These are phyloP conservation scores for Morus bassanus DNA, from an alignment of 2,797 vertebrate genomes.

Conservation along the genomic window DNA sequence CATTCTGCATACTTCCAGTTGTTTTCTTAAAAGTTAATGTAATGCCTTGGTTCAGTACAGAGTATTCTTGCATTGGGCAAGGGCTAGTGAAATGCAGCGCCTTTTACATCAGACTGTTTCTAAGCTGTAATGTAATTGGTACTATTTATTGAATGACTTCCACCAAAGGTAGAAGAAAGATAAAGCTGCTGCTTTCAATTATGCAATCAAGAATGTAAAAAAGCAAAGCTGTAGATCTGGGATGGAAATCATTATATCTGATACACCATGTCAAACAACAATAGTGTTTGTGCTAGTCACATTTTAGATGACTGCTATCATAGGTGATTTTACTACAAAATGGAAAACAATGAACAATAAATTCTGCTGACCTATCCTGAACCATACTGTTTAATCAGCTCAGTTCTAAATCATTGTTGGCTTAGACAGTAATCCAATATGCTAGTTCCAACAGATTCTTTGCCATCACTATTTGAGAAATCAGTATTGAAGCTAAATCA, in stretches of 20 bases:
- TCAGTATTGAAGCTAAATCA: background rate
- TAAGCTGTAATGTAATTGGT: background rate
- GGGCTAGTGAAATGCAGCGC: background rate
- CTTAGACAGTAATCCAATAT: background rate
- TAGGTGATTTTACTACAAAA: slow-evolving; percentile 20
- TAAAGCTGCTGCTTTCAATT: slow-evolving; percentile 63
- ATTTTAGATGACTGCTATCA: background rate
- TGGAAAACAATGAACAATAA: background rate
- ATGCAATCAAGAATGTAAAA: slow-evolving; percentile 29
- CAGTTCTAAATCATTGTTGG: background rate
- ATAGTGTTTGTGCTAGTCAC: slow-evolving; percentile 35
- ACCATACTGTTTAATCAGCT: background rate
- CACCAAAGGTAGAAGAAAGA: slow-evolving; percentile 5
- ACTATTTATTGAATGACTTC: slow-evolving; percentile 22
- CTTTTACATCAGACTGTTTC: background rate
- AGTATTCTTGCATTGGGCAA: background rate
- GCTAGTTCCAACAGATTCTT: background rate
- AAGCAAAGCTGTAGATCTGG: background rate
- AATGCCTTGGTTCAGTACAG: background rate
- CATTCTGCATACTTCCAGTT: background rate
- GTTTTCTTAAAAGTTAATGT: background rate
- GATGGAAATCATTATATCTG: slow-evolving; percentile 43
- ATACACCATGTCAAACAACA: slow-evolving; percentile 48
- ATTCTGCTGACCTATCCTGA: background rate
- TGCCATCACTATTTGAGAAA: background rate